A percentile compares a stretch with the other conserved stretches of the same genome.
phyloP scores from a whole-genome alignment of 2,888 invertebrate species.

The Lepidocyrtinus sp. region DNA sequence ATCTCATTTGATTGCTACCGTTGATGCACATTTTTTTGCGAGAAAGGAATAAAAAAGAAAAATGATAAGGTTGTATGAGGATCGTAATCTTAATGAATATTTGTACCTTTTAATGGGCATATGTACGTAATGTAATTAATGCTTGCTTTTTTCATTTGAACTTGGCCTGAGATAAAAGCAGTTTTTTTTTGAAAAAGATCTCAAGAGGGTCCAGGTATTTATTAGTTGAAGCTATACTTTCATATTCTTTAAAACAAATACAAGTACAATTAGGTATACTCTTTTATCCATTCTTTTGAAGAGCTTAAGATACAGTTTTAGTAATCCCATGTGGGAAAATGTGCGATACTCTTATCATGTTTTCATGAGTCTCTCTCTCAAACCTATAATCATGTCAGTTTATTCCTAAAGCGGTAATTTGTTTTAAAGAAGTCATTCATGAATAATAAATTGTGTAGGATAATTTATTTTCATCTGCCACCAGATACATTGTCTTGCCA shows the following conservation, averaged over 20 bases:
- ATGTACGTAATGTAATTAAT: constrained; percentile 9
- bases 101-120: constrained; percentile 1
- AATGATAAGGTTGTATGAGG: background rate
- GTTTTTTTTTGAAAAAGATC: background rate
- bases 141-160: background rate
- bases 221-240: too few relatives aligned
- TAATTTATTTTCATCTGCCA: constrained; percentile 60
- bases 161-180: background rate
- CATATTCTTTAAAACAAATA: too few relatives aligned
- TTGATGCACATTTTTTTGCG: constrained; percentile 1
- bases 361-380: constrained; percentile 4
- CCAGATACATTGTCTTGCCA: constrained; percentile 40
- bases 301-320: background rate
- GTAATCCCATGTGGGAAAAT: constrained; percentile 7
- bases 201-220: too few relatives aligned
- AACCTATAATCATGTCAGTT: constrained; percentile 59
- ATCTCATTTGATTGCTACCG: constrained; percentile 12
- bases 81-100: background rate
- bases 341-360: background rate
- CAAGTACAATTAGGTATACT: too few relatives aligned
- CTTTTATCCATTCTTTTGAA: too few relatives aligned
- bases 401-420: constrained; percentile 55
- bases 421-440: constrained; percentile 53
- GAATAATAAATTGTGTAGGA: constrained; percentile 59
- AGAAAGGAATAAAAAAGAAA: background rate